A percentile compares a stretch with the other conserved stretches of the same genome.
phyloP scores from a whole-genome alignment of 2,113 vertebrate species.

The Phylloscopus whistleri region DNA sequence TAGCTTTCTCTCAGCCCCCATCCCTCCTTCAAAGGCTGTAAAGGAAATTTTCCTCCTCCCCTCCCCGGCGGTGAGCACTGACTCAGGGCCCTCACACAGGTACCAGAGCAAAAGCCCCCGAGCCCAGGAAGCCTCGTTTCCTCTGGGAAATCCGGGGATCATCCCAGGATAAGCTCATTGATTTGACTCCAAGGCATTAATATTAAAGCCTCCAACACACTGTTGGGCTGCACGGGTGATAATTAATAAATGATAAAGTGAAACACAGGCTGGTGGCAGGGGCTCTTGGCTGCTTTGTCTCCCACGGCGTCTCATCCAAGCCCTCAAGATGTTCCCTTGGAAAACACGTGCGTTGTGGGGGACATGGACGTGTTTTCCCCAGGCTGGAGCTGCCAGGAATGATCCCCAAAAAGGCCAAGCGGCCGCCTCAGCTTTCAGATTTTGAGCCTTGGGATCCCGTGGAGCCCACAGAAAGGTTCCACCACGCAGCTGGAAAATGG shows the following conservation, averaged over 20 bases:
- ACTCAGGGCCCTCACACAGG: background rate
- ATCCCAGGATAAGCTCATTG: background rate
- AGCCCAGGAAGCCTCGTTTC: background rate
- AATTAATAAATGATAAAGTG: background rate
- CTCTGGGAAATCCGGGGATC: background rate
- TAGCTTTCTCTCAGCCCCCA: background rate
- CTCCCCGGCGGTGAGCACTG: background rate
- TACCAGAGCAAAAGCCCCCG: background rate
- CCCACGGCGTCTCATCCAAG: background rate
- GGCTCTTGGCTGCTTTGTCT: slow-evolving; percentile 21
- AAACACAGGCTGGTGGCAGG: background rate
- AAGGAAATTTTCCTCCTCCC: background rate
- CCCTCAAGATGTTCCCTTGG: background rate
- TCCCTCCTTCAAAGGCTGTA: background rate
- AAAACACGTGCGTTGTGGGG: accelerated
- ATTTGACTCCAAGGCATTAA: background rate
- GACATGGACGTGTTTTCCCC: accelerated
- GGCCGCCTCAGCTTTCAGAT: accelerated
- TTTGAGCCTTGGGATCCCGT: background rate
- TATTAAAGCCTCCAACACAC: background rate
- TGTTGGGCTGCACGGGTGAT: background rate
- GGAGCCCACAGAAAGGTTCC: background rate
- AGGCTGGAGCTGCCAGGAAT: background rate
- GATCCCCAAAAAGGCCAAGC: background rate
- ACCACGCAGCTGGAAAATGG: slow-evolving; percentile 6